Percentiles rank a stretch among this genome's conserved stretches.
These are phyloP conservation scores for Lutjanus argentimaculatus DNA, from an alignment of 2,797 vertebrate species.

Conservation along the genomic window DNA sequence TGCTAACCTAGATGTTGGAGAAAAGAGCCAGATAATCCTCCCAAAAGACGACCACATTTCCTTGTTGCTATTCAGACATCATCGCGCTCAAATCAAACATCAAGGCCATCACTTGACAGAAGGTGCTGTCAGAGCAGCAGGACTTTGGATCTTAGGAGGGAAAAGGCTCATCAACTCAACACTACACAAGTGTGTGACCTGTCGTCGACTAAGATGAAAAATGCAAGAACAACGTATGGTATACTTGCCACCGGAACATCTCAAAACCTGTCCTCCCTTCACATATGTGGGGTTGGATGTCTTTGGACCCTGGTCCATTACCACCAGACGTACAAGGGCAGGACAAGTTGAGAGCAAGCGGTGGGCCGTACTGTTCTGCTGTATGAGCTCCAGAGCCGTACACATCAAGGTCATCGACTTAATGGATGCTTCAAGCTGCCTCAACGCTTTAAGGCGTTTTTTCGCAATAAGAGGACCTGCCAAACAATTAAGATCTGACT, in stretches of 20 bases:
- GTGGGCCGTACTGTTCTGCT: neutral
- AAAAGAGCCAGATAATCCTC: too few relatives aligned
- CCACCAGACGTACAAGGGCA: neutral
- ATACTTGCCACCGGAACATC: neutral
- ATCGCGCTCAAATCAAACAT: neutral
- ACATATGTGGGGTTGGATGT: neutral
- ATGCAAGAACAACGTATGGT: neutral
- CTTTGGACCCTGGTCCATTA: neutral
- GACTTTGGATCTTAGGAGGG: neutral
- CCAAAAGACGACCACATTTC: too few relatives aligned
- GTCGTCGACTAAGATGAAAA: neutral
- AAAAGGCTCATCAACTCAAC: neutral
- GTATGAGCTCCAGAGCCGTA: neutral
- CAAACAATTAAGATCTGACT: neutral
- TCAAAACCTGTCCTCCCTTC: neutral
- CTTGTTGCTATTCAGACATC: neutral
- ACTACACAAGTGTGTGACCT: neutral
- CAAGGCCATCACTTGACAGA: neutral
- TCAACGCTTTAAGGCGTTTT: neutral
- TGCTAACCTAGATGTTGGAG: too few relatives aligned
- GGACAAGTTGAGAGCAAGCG: conserved; percentile 1
- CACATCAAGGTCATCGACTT: neutral
- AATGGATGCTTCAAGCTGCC: neutral
- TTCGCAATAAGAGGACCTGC: neutral
- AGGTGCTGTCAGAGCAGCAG: neutral